Base-by-base conservation (phyloP, 2,797 vertebrate genomes). In the Acipenser ruthenus region DNA sequence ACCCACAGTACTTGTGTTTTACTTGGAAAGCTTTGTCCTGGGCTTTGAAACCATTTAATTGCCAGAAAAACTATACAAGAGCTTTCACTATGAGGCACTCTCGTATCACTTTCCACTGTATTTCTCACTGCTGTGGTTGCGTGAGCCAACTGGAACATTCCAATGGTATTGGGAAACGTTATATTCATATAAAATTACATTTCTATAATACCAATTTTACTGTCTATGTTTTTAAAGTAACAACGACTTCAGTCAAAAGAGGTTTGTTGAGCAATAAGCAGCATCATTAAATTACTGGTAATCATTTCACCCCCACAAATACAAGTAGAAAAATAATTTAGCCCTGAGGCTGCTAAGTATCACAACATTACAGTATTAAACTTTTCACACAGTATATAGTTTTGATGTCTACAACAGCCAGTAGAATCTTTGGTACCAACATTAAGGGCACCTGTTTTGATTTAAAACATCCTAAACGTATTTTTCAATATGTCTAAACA, bases 371-470 rank as follows among this genome's bases (percentile, higher is more conserved):
- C 70, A 72, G 67, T 67, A 73, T 67, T 72, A 67, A 69, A 74
- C 62, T 67, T 49, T 64, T 69, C 67, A 65, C 72, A 69, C 65
- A 68, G 66, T 71, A 76, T 70, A 73, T 66, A 74, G 66, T 73
- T 62, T 75, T 61, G 50, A 68, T 65, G 52, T 68, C 66, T 62
- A 51, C 59, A 79, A 77, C 56, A 62, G 50, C 63, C 71, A 78
- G 71, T 70, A 59, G 77, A 79, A 83, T 91, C 88, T 92, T 92
- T 93, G 90, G 90, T 86, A 91, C 83, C 72, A 68, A 87, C 84
- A 86, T 69, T 74, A 80, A 80, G 75, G 81, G 78, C 79, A 86
- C 70, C 74, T 77, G 74, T 60, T 71, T 78, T 65, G 10, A 60
- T 62, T 62, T 73, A 71, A 72, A 70, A 65, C 55, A 58, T 78